Percentiles rank a stretch among this genome's conserved stretches.
phyloP scores from a whole-genome alignment of 2,797 vertebrate genomes.

The Pangasius krempfi region DNA sequence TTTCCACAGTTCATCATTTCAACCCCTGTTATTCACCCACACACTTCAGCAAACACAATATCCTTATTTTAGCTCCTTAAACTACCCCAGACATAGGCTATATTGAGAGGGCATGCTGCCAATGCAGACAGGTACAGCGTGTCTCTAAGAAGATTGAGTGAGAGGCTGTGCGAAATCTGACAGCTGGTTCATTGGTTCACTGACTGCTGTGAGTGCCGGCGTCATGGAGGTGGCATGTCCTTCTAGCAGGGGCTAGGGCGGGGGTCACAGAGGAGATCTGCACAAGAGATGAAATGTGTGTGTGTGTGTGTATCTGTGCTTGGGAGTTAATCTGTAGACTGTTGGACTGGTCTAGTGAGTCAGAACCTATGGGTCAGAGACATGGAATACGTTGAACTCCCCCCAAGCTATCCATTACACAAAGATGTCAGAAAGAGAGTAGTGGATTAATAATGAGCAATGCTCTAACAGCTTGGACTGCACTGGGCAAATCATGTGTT shows the following conservation, averaged over 20 bases:
- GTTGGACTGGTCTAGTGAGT: slow-evolving; percentile 60
- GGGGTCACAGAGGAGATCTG: slow-evolving; percentile 10
- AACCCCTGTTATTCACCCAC: slow-evolving; percentile 19
- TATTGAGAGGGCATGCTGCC: slow-evolving; percentile 37
- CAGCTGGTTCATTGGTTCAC: slow-evolving; percentile 53
- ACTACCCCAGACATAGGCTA: slow-evolving; percentile 1
- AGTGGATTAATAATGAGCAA: background rate
- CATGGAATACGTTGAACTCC: slow-evolving; percentile 47
- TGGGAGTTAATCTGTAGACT: slow-evolving; percentile 64
- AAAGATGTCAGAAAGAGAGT: slow-evolving; percentile 27
- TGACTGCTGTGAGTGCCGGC: slow-evolving; percentile 56
- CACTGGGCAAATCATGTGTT: no score
- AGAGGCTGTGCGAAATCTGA: slow-evolving; percentile 57
- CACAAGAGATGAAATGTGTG: background rate
- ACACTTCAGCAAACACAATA: background rate
- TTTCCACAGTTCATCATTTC: slow-evolving; percentile 4
- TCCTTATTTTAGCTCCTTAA: slow-evolving; percentile 37
- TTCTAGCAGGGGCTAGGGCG: slow-evolving; percentile 42
- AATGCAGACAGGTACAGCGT: slow-evolving; percentile 57
- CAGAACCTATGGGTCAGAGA: slow-evolving; percentile 35
- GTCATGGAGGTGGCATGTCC: slow-evolving; percentile 63
- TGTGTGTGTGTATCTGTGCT: slow-evolving; percentile 13
- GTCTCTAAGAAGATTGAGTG: slow-evolving; percentile 64
- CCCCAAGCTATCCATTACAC: slow-evolving; percentile 62
- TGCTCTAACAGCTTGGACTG: background rate